phyloP scores from a whole-genome alignment of 1,140 invertebrate genomes.

The Rhopalosiphum padi region DNA sequence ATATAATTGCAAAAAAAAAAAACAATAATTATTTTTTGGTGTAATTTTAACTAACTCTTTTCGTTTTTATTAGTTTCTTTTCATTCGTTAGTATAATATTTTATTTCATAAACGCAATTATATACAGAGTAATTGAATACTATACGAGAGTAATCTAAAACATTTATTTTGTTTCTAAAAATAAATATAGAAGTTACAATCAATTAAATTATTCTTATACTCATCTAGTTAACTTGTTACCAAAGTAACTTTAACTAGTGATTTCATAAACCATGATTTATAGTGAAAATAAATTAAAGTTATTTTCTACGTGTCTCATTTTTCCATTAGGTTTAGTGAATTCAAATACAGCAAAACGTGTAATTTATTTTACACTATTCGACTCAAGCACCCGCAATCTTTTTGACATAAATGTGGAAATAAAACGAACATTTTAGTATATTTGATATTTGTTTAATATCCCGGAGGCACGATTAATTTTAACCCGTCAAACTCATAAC shows the following conservation, averaged over 20 bases:
- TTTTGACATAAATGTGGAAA: not conserved
- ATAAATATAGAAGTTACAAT: not conserved
- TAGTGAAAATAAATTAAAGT: not conserved
- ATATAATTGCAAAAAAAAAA: not conserved
- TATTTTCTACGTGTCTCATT: not conserved
- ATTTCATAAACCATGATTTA: not conserved
- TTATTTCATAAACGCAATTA: not conserved
- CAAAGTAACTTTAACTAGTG: not conserved
- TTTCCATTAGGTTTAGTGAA: not conserved
- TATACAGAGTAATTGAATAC: not conserved
- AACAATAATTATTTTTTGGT: not conserved
- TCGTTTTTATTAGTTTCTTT: not conserved
- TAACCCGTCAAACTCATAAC: constrained; percentile 14
- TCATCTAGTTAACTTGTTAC: not conserved
- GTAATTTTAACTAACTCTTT: not conserved
- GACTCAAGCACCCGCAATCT: not conserved
- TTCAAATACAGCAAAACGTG: not conserved
- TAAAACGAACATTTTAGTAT: not conserved
- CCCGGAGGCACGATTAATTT: not conserved
- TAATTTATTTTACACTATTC: constrained; percentile 14
- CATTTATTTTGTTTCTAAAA: not conserved
- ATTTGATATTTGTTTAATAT: constrained; percentile 26
- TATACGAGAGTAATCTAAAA: not conserved
- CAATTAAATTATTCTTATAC: not conserved
- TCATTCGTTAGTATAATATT: not conserved